These are phyloP conservation scores for Hippopotamus amphibius DNA, from an alignment of 2,113 vertebrate species.

Conservation along the genomic window DNA sequence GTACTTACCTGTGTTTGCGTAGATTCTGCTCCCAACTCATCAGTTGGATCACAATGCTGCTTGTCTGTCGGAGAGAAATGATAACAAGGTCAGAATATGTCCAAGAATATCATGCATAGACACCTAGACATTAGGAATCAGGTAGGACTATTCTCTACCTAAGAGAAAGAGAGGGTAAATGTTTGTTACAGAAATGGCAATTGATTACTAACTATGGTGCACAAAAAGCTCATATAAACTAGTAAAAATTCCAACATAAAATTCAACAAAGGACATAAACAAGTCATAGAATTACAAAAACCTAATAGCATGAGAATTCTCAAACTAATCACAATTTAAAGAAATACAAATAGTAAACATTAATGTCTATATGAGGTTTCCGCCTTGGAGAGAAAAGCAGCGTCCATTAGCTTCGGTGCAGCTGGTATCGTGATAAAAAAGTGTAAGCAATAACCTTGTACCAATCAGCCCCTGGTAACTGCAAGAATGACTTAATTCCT, in stretches of 20 bases:
- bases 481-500: neutral
- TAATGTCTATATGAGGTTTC: neutral
- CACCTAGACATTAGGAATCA: neutral
- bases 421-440: neutral
- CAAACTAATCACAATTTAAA: neutral
- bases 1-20: neutral
- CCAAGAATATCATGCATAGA: neutral
- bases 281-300: neutral
- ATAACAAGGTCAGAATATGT: neutral
- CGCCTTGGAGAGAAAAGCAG: neutral
- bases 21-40: neutral
- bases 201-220: neutral
- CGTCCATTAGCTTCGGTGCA: neutral
- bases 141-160: neutral
- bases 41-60: neutral
- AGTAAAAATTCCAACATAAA: neutral
- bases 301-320: neutral
- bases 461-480: neutral
- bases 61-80: neutral
- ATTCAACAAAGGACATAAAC: neutral
- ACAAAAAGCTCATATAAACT: neutral
- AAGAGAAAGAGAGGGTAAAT: constrained; percentile 13
- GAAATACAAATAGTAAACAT: neutral
- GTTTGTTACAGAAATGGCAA: neutral
- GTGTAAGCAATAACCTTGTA: neutral